These are phyloP conservation scores for Drosophila prosaltans DNA, from an alignment of 1,140 invertebrate genomes.

Conservation along the genomic window DNA sequence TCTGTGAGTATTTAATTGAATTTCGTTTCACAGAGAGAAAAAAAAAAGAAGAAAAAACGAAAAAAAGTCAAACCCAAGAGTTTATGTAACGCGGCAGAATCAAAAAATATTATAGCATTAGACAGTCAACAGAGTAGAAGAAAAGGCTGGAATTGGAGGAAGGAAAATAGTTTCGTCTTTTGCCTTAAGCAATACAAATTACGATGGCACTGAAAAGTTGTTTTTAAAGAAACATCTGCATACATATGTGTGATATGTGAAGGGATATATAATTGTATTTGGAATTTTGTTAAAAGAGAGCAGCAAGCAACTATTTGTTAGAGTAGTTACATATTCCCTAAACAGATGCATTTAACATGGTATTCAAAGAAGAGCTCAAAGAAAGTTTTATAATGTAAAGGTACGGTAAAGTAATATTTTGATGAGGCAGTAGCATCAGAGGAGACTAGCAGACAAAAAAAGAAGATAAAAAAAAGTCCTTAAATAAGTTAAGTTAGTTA, in stretches of 20 bases:
- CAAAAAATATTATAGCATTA: conserved; percentile 24
- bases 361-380: no score
- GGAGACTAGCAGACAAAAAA: no score
- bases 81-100: conserved; percentile 4
- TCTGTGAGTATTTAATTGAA: conserved; percentile 63
- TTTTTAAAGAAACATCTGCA: no score
- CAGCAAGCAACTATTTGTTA: not conserved
- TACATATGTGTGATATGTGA: not conserved
- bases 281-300: not conserved
- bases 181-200: not conserved
- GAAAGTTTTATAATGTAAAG: no score
- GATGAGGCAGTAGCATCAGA: no score
- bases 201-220: not conserved
- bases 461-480: no score
- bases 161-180: not conserved
- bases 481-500: no score
- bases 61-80: not conserved
- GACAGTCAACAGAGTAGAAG: conserved; percentile 5
- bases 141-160: not conserved
- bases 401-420: no score
- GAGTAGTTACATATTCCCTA: not conserved
- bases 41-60: not conserved
- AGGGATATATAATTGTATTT: not conserved
- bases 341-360: no score
- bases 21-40: conserved; percentile 41